Evolutionary conservation across 1,140 invertebrate species (phyloP).

Genomic region (Drosophila truncata): DNA sequence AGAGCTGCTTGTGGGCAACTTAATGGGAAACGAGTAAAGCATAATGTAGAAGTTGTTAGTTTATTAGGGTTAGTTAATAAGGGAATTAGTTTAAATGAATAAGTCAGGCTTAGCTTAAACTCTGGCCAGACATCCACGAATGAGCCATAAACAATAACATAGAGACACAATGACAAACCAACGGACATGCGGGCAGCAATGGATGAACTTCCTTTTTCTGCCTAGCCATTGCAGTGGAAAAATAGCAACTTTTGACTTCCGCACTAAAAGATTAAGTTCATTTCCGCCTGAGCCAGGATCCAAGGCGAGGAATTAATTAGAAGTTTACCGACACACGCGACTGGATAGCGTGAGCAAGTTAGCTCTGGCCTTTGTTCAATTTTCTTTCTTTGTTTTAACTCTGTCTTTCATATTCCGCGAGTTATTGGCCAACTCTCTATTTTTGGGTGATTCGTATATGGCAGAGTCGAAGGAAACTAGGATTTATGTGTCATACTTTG

Average conservation of each 20-base stretch:
- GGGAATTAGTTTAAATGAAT: constrained; percentile 11
- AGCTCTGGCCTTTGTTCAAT: constrained; percentile 21
- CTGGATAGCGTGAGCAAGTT: constrained; percentile 24
- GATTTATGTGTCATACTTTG: neutral
- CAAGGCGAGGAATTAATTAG: constrained; percentile 75
- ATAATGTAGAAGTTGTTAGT: constrained; percentile 6
- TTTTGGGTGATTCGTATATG: neutral
- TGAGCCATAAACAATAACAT: constrained; percentile 60
- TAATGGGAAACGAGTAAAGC: constrained; percentile 1
- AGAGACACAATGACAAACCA: constrained; percentile 12
- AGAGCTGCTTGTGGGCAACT: constrained; percentile 29
- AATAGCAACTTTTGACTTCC: constrained; percentile 66
- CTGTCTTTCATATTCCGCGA: neutral
- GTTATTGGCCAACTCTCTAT: constrained; percentile 17
- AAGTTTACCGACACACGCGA: constrained; percentile 64
- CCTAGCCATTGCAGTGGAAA: constrained; percentile 57
- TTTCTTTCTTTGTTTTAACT: constrained; percentile 36
- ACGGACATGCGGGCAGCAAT: neutral
- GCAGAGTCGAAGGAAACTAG: too few relatives aligned
- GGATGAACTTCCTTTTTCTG: constrained; percentile 4
- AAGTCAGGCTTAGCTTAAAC: neutral
- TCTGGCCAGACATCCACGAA: neutral
- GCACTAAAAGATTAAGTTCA: constrained; percentile 77
- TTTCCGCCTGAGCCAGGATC: constrained; percentile 61
- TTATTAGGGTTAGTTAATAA: constrained; percentile 44